Base-by-base conservation (phyloP, 2,113 vertebrate genomes). In the Euleptes europaea region DNA sequence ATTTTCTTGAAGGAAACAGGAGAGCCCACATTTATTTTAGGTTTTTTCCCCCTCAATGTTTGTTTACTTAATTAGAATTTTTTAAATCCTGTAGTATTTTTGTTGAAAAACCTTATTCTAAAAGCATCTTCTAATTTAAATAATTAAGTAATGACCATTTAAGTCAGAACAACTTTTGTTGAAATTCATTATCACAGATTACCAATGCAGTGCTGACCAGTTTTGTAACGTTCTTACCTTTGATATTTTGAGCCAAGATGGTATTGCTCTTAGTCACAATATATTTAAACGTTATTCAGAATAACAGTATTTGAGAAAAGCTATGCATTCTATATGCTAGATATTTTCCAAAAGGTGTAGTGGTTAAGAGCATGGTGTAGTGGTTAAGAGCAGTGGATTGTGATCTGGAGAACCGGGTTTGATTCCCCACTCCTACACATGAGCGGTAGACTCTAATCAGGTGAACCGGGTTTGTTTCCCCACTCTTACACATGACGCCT, bases 261-360 rank as follows among this genome's bases (percentile, higher is more conserved):
- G 7, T 10, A 3, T 1, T 31, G 54, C 40, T 70, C 3, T 19
- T 80, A 17, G 5, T 78, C 4, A 0, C 5, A 40, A 28, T n/a
- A 4, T n/a, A 8, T 14, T 17, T 1, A 3, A 66, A n/a, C 14
- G 1, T 78, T 75, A n/a, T 69, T 79, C 74, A 60, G 75, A 82
- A 78, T 0, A 0, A 1, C 5, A 26, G 0, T 65, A 19, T 73
- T 47, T 88, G 84, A 71, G 57, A 70, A 89, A 67, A 28, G 0
- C 19, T 31, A 3, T 78, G 44, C 14, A 79, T 76, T 26, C 40
- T 69, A 23, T 2, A 0, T 54, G 28, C 78, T 65, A 75, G 8
- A 80, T 35, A 38, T 31, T 8, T 78, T 1, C 21, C 60, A 26
- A 2, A 90, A 78, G 5, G 0, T 0, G 63, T n/a, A n/a, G n/a